These are phyloP conservation scores for Isichthys henryi DNA, from an alignment of 2,113 vertebrate species.

Conservation along the genomic window DNA sequence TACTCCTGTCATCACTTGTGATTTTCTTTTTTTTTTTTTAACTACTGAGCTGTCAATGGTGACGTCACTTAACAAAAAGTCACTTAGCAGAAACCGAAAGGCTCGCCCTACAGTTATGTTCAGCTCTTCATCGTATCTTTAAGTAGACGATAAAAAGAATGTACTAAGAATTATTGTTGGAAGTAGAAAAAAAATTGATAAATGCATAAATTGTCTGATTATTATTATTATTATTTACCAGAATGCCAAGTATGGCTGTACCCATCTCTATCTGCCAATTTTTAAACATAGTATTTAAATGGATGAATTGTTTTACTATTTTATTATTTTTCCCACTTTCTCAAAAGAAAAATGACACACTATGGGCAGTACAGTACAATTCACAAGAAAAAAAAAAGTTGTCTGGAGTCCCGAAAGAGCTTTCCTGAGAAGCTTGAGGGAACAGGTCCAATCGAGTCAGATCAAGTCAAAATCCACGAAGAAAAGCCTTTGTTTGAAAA, in stretches of 20 bases:
- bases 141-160: not conserved
- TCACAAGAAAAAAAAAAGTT: not conserved
- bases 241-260: not conserved
- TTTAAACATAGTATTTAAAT: not conserved
- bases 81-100: not conserved
- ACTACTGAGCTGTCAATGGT: not conserved
- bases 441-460: no score
- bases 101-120: not conserved
- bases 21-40: not conserved
- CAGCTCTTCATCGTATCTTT: not conserved
- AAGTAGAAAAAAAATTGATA: not conserved
- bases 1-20: not conserved
- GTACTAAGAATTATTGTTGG: conserved; percentile 1
- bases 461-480: not conserved
- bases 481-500: not conserved
- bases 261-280: not conserved
- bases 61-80: not conserved
- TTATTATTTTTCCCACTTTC: not conserved
- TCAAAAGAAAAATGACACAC: not conserved
- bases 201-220: not conserved
- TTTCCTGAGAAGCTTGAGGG: not conserved
- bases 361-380: not conserved
- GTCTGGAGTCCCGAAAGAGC: not conserved
- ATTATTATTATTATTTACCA: not conserved
- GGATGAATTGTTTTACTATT: not conserved